Conservation (phyloP, 30 jellyfish, hydroid and myxozoan species). For the Cassiopea andromeda region DNA sequence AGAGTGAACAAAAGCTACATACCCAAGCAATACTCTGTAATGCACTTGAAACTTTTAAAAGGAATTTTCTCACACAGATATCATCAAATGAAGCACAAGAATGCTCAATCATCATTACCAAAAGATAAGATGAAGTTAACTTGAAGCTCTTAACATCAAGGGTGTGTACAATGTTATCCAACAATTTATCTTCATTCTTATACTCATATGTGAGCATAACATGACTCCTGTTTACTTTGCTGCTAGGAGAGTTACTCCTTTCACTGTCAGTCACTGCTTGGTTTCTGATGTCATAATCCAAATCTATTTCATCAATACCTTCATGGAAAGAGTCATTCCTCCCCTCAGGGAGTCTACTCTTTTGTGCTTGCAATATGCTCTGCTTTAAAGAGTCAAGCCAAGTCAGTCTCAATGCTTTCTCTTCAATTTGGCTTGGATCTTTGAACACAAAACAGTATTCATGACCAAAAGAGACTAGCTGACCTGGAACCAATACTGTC, state of each 20-base stretch:
- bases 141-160: constrained; percentile 68
- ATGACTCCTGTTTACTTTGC: constrained; percentile 54
- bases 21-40: constrained; percentile 99
- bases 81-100: constrained; percentile 94
- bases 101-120: constrained; percentile 93
- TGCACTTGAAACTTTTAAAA: constrained; percentile 90
- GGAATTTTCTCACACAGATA: constrained; percentile 74
- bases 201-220: constrained; percentile 52
- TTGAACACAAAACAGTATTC: constrained; percentile 81
- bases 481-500: constrained; percentile 88
- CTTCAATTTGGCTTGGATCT: constrained; percentile 82
- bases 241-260: neutral
- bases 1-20: constrained; percentile 2
- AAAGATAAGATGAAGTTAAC: constrained; percentile 83
- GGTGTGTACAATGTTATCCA: constrained; percentile 66
- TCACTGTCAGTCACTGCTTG: neutral
- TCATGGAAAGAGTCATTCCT: neutral
- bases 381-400: constrained; percentile 74
- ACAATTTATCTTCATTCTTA: constrained; percentile 81
- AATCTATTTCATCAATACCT: constrained; percentile 12
- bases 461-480: constrained; percentile 75
- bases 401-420: constrained; percentile 35
- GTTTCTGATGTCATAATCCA: neutral
- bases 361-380: constrained; percentile 13
- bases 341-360: neutral